Evolutionary conservation across 2,888 invertebrate genomes (phyloP), one percentile per base, ranked within the genome.

Genomic region (Eretmocerus hayati): DNA sequence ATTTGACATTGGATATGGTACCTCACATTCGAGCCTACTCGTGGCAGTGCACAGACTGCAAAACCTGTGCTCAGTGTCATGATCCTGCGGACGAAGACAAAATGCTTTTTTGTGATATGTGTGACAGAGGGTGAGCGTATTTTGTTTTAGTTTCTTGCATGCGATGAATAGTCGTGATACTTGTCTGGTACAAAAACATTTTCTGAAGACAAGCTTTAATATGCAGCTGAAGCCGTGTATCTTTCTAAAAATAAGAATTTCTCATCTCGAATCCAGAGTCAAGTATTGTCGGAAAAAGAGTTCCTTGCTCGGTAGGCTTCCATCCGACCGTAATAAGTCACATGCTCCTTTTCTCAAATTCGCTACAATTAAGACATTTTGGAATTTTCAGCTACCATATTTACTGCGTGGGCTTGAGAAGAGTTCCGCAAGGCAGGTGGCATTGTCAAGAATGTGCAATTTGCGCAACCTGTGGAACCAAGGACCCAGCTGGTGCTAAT

Each of bases 31-130:
- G 84, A 63, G 84, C 82, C 56, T 95, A 95, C 73, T 79, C 84
- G 63, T 95, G 94, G 95, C 90, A 90, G 72, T 95, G 94, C 69
- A 87, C 87, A 59, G 91, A 90, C 61, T 95, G 94, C 73, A 94
- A 94, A 76, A 82, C 84, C 41, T 95, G 95, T 74, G 82, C 84
- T 55, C 81, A 84, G 57, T 95, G 94, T 72, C 80, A 81, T 60
- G 84, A 84, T 68, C 84, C 86, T 30, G 83, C 83, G 57, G 86
- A 88, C 69, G 89, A 88, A 75, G 89, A 89, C 65, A 88, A 90
- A 74, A 91, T 93, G 90, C 79, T 94, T 64, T 92, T 87, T 74
- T 95, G 94, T 72, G 93, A 94, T 72, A 84, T 87, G 64, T 95
- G 94, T 74, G 94, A 94, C 75, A 78, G 93, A 66, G 93, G 93